phyloP scores from a whole-genome alignment of 2,797 vertebrate genomes.

The Schizothorax lantsangensis region DNA sequence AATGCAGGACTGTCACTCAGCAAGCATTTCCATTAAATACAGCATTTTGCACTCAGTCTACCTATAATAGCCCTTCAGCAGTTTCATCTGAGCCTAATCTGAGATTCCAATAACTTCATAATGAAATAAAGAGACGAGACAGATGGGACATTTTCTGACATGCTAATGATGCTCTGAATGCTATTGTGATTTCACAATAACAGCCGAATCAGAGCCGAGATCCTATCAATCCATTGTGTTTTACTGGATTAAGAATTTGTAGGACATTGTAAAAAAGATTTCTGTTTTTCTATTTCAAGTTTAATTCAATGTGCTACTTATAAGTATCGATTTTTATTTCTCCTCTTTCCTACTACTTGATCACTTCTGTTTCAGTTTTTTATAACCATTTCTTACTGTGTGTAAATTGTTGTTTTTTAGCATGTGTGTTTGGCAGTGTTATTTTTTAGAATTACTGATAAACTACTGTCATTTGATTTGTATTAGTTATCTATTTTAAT shows the following conservation, averaged over 20 bases:
- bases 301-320: background rate
- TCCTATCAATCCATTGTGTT: background rate
- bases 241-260: background rate
- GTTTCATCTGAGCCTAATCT: slow-evolving; percentile 55
- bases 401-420: too few species aligned
- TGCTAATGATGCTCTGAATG: slow-evolving; percentile 40
- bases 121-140: slow-evolving; percentile 29
- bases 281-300: background rate
- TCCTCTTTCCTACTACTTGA: too few species aligned
- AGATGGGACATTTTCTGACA: slow-evolving; percentile 12
- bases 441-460: too few species aligned
- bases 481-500: too few species aligned
- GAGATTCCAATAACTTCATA: slow-evolving; percentile 26
- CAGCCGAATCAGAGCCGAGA: background rate
- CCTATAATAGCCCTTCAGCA: slow-evolving; percentile 50
- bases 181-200: slow-evolving; percentile 30
- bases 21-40: slow-evolving; percentile 36
- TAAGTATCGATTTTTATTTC: too few species aligned
- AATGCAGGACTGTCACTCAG: slow-evolving; percentile 28
- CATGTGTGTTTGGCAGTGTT: too few species aligned
- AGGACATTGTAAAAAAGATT: background rate
- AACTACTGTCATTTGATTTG: too few species aligned
- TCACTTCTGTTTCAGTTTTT: too few species aligned
- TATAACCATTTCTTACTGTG: too few species aligned
- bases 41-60: slow-evolving; percentile 49